These are phyloP conservation scores for Etheostoma perlongum DNA, from an alignment of 2,797 vertebrate species.

Conservation along the genomic window DNA sequence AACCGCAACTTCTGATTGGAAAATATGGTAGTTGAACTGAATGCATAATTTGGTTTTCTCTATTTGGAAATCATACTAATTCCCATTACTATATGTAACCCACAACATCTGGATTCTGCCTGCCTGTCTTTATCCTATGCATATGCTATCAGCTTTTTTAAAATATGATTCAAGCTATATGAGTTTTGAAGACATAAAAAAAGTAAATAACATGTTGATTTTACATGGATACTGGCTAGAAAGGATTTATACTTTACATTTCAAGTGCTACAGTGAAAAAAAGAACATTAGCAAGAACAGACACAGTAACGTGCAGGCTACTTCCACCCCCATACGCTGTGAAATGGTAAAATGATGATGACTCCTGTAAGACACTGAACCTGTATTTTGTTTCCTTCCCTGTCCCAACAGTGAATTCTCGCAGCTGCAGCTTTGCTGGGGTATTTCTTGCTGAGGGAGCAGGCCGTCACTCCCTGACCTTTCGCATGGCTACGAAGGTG, in stretches of 20 bases:
- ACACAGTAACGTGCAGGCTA: neutral
- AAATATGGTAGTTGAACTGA: neutral
- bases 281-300: neutral
- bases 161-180: neutral
- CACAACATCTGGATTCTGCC: neutral
- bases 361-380: neutral
- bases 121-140: neutral
- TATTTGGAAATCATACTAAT: neutral
- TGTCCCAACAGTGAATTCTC: conserved; percentile 51
- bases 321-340: neutral
- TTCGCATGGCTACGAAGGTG: conserved; percentile 74
- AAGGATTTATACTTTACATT: neutral
- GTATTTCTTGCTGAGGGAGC: conserved; percentile 90
- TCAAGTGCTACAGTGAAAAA: neutral
- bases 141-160: neutral
- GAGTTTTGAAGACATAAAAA: neutral
- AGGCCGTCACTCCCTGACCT: conserved; percentile 86
- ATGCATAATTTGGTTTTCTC: neutral
- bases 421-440: conserved; percentile 86
- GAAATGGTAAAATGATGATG: neutral
- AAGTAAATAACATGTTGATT: neutral
- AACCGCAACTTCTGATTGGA: neutral
- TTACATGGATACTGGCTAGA: neutral
- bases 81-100: neutral
- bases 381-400: conserved; percentile 1